Evolutionary conservation across 2,797 vertebrate genomes (phyloP), one percentile per base, ranked within the genome.

Genomic region (Melanotaenia boesemani): DNA sequence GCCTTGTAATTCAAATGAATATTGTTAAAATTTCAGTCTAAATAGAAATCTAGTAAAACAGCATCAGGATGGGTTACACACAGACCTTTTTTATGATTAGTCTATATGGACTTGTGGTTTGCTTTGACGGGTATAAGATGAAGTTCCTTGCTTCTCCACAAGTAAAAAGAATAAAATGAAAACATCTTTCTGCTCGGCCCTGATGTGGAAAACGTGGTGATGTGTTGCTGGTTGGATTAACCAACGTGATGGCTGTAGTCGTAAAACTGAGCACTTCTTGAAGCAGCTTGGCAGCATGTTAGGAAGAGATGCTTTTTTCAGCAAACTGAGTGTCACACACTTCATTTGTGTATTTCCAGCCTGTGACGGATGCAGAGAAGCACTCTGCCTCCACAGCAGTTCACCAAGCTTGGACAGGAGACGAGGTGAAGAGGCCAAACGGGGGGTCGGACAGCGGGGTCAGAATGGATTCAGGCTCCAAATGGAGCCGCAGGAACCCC

Each of bases 341-440:
- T 24, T 16, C 34, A 36, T 67, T 41, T 76, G 71, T 83, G 44
- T 67, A 56, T 67, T 67, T 39, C 28, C 79, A 95, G 90, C 87
- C 89, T 64, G 92, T 98, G 95, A 98, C 97, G 0, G 97, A 99
- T 76, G 92, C 96, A 5, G 97, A 99, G 88, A 99, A 99, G 91
- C 97, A 96, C 87, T 96, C 94, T 0, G 94, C 95, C 76, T 90
- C 91, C 44, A 61, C 94, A 11, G 96, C 95, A 16, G 91, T 92
- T 82, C 94, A 90, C 82, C 94, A 95, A 70, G 84, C 94, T 74
- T 97, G 97, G 96, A 94, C 97, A 0, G 79, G 95, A 0, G 97
- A 98, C 79, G 97, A 98, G 77, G 92, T 96, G 84, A 97, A 96
- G 92, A 95, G 94, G 85, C 95, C 96, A 2, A 97, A 98, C 37